These are phyloP conservation scores for Phrynocephalus guinanensis DNA, from an alignment of 2,797 vertebrate genomes.

Conservation along the genomic window DNA sequence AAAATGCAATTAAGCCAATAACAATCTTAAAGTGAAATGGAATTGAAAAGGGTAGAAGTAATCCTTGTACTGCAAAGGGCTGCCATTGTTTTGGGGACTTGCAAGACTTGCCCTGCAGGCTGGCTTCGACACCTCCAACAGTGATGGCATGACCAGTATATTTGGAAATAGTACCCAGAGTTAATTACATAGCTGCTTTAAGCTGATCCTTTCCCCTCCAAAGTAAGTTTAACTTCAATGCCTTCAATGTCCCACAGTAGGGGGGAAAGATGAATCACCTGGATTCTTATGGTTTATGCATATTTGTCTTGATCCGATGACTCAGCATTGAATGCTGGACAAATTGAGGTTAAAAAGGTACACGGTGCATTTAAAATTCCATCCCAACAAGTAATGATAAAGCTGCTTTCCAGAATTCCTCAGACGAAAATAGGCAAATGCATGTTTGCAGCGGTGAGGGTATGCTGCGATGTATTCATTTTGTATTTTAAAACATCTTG, in stretches of 20 bases:
- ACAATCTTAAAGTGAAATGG: too few relatives aligned
- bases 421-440: background rate
- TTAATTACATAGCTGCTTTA: background rate
- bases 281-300: slow-evolving; percentile 12
- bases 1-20: background rate
- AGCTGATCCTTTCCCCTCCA: background rate
- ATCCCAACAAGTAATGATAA: background rate
- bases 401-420: background rate
- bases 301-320: background rate
- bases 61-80: background rate
- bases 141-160: too few relatives aligned
- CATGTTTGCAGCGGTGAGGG: background rate
- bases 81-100: background rate
- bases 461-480: background rate
- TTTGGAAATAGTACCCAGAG: background rate
- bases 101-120: background rate
- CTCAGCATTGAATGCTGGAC: background rate
- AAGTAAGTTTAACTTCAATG: background rate
- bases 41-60: background rate
- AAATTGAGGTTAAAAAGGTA: slow-evolving; percentile 4
- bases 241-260: background rate
- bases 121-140: background rate
- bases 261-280: slow-evolving; percentile 1
- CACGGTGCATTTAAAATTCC: background rate
- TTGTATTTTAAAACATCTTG: background rate